A percentile compares a stretch with the other conserved stretches of the same genome.
These are phyloP conservation scores for Sialia sialis DNA, from an alignment of 2,113 vertebrate species.

Conservation along the genomic window DNA sequence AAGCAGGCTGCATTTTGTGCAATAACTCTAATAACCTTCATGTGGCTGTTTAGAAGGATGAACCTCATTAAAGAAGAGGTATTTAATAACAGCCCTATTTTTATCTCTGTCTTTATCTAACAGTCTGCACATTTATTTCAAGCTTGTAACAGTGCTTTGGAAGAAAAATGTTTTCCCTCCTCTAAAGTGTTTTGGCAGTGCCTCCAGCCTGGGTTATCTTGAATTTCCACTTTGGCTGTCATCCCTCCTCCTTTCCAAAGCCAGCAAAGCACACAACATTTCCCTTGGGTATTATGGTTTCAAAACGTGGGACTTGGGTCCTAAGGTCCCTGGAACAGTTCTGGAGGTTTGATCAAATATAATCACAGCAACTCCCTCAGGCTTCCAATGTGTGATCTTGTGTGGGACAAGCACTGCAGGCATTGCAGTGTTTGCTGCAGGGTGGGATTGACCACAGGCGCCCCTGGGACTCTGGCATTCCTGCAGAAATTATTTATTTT, in stretches of 20 bases:
- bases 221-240: neutral
- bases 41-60: slow-evolving; percentile 43
- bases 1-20: neutral
- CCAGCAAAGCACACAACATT: neutral
- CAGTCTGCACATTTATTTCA: slow-evolving; percentile 29
- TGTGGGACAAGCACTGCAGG: neutral
- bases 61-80: slow-evolving; percentile 50
- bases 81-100: slow-evolving; percentile 53
- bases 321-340: neutral
- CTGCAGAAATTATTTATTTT: neutral
- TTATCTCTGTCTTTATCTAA: slow-evolving; percentile 57
- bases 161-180: slow-evolving; percentile 25
- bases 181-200: neutral
- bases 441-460: rapidly evolving
- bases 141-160: slow-evolving; percentile 8
- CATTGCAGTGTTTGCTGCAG: neutral
- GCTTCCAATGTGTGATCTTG: neutral
- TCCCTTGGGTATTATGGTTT: neutral
- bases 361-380: neutral
- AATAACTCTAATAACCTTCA: slow-evolving; percentile 5
- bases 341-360: neutral
- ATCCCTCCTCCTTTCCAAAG: neutral
- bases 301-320: neutral
- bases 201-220: neutral
- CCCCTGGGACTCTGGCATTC: neutral